A percentile compares a stretch with the other conserved stretches of the same genome.
phyloP scores from a whole-genome alignment of 2,888 invertebrate genomes.

The Coenonympha glycerion region DNA sequence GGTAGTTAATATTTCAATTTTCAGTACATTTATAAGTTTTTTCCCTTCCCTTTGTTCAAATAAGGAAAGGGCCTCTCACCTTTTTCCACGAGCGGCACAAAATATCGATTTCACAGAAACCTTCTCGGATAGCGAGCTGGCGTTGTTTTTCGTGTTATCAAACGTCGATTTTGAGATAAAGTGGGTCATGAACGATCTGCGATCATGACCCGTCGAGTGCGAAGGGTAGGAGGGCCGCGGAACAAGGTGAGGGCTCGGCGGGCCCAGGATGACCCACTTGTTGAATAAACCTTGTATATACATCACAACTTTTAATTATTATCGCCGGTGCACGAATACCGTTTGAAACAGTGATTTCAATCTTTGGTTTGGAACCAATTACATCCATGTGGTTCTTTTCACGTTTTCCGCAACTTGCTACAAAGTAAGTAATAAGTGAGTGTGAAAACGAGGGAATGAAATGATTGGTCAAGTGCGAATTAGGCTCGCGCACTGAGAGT shows the following conservation, averaged over 20 bases:
- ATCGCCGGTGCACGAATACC: conserved; percentile 11
- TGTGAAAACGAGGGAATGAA: too few relatives aligned
- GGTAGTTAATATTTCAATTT: not conserved
- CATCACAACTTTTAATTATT: conserved; percentile 34
- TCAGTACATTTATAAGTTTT: not conserved
- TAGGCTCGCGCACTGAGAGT: too few relatives aligned
- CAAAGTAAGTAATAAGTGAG: too few relatives aligned
- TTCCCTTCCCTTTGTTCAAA: not conserved
- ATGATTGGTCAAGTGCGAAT: too few relatives aligned
- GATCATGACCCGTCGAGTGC: conserved; percentile 59
- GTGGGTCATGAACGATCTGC: conserved; percentile 66
- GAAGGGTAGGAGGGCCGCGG: conserved; percentile 19
- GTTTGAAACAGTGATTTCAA: too few relatives aligned
- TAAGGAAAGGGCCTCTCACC: not conserved
- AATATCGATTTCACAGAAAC: not conserved
- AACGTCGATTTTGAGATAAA: conserved; percentile 52
- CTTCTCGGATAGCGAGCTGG: not conserved
- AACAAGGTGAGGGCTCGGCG: conserved; percentile 25
- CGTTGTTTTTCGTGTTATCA: conserved; percentile 6
- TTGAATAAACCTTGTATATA: conserved; percentile 63
- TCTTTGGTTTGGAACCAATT: not conserved
- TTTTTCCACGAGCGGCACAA: not conserved
- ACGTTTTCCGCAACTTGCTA: too few relatives aligned
- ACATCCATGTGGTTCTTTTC: not conserved
- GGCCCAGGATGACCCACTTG: conserved; percentile 70